Evolutionary conservation across 2,113 vertebrate species (phyloP).

Genomic region (Ramphastos sulfuratus): DNA sequence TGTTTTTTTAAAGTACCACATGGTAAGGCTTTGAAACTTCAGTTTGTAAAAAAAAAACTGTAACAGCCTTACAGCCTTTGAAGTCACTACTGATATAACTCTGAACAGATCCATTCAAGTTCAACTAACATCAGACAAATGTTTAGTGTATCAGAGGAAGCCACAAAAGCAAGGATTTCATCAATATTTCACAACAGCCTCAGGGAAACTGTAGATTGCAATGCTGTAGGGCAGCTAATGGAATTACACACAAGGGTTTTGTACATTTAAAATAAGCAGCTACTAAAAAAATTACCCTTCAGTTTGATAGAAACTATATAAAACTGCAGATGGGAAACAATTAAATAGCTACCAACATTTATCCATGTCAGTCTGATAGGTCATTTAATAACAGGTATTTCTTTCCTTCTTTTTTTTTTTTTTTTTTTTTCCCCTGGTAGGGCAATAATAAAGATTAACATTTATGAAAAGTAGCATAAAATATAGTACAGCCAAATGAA

Average conservation of each 20-base stretch:
- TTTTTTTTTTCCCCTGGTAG: constrained; percentile 14
- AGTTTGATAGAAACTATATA: constrained; percentile 83
- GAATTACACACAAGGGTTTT: constrained; percentile 95
- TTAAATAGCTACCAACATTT: constrained; percentile 77
- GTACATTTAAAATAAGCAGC: constrained; percentile 96
- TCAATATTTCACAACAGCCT: constrained; percentile 99
- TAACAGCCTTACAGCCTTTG: constrained; percentile 77
- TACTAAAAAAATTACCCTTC: constrained; percentile 83
- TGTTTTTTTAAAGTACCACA: constrained; percentile 68
- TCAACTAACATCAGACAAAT: constrained; percentile 86
- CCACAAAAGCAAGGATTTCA: constrained; percentile 87
- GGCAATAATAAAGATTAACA: constrained; percentile 82
- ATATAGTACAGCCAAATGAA: constrained; percentile 77
- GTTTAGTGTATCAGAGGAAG: constrained; percentile 86
- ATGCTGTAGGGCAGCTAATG: constrained; percentile 94
- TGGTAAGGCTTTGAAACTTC: constrained; percentile 74
- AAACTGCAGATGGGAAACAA: constrained; percentile 82
- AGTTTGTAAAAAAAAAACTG: constrained; percentile 71
- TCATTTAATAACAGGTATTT: constrained; percentile 82
- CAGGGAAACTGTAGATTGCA: constrained; percentile 94
- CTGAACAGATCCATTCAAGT: constrained; percentile 82
- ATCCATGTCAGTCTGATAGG: constrained; percentile 73
- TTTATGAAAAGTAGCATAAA: constrained; percentile 81
- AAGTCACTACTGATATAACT: constrained; percentile 80
- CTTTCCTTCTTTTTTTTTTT: constrained; percentile 14